Evolutionary conservation across 2,113 vertebrate species (phyloP).

Genomic region (Sylvietta virens): DNA sequence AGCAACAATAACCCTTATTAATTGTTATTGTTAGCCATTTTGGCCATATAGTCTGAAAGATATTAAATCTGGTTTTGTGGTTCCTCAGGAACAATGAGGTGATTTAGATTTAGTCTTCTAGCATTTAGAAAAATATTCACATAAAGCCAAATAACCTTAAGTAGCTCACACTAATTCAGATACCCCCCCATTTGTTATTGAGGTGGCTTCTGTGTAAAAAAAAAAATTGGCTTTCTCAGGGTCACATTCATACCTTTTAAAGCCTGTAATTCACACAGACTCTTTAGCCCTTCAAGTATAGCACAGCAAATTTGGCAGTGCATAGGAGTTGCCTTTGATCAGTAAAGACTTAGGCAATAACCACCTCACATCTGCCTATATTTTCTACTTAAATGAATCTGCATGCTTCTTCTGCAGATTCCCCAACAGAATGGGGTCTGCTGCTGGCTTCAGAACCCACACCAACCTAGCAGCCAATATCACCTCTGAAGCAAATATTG

Average conservation of each 20-base stretch:
- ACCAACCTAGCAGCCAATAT: not conserved
- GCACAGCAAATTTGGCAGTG: not conserved
- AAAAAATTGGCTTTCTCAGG: not conserved
- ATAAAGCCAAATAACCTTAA: not conserved
- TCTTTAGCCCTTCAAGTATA: not conserved
- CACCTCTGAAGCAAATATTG: not conserved
- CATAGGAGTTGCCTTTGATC: not conserved
- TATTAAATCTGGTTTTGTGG: not conserved
- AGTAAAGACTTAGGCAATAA: not conserved
- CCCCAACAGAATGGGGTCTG: not conserved
- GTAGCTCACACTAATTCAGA: not conserved
- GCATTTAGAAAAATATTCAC: not conserved
- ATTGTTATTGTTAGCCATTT: not conserved
- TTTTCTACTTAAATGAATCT: not conserved
- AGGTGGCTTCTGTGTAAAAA: not conserved
- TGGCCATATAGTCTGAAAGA: not conserved
- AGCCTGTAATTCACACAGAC: not conserved
- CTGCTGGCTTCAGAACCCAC: not conserved
- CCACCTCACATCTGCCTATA: not conserved
- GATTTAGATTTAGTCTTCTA: not conserved
- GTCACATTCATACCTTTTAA: not conserved
- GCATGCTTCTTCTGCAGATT: not conserved
- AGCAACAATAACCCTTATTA: not conserved
- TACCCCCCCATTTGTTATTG: rapidly evolving
- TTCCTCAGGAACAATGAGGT: not conserved